Percentiles rank a stretch among this genome's conserved stretches.
Evolutionary conservation across 2,797 vertebrate genomes (phyloP).

Genomic region (Chloroceryle amazona): DNA sequence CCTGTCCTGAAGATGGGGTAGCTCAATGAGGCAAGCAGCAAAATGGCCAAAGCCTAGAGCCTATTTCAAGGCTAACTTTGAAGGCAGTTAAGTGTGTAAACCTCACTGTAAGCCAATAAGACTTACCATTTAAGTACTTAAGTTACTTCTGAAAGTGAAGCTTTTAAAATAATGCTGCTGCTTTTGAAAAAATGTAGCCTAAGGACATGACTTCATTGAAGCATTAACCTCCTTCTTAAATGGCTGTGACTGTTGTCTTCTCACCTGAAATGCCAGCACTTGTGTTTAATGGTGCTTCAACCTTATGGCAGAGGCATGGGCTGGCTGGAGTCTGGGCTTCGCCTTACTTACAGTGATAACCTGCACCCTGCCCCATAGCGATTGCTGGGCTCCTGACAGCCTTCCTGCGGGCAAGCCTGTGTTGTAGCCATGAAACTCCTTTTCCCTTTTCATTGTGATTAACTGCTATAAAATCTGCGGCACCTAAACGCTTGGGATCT

Average conservation of each 20-base stretch:
- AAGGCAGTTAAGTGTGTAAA: not conserved
- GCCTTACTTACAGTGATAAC: not conserved
- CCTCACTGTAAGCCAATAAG: not conserved
- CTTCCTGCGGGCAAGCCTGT: not conserved
- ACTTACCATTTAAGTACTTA: not conserved
- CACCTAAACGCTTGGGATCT: not conserved
- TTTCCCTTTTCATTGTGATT: not conserved
- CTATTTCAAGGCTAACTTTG: not conserved
- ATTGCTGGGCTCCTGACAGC: accelerated
- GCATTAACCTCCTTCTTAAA: not conserved
- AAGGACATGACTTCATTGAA: not conserved
- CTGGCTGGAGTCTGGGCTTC: not conserved
- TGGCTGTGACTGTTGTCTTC: not conserved
- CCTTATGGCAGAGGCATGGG: not conserved
- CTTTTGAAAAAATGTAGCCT: constrained; percentile 7
- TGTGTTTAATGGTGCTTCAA: not conserved
- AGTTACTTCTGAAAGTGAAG: constrained; percentile 45
- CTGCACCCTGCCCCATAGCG: not conserved
- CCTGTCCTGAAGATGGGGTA: not conserved
- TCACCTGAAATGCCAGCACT: not conserved
- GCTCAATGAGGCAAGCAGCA: not conserved
- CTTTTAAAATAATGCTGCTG: not conserved
- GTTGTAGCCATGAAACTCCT: not conserved
- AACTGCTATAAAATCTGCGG: not conserved
- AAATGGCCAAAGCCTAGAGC: not conserved